Base-by-base conservation (phyloP, 2,113 vertebrate species). In the Euleptes europaea region DNA sequence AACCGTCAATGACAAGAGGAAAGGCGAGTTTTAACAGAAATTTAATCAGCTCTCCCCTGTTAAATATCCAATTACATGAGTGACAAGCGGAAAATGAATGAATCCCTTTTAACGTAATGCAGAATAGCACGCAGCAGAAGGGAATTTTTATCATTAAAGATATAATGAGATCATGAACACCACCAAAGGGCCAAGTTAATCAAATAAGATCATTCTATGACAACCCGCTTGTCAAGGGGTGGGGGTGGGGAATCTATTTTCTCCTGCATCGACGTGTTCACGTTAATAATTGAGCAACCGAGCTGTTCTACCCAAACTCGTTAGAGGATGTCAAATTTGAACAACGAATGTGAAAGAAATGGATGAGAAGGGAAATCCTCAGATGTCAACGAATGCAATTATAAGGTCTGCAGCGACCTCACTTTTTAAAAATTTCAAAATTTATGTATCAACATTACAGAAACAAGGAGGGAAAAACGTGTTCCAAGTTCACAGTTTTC, bases 121-220 rank as follows among this genome's bases (percentile, higher is more conserved):
- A 91, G 89, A 79, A 89, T 83, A 93, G 71, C 92, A 92, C 80
- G 81, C 88, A 92, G 88, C 90, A 93, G 92, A 94, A 92, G 80
- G 78, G 75, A 90, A 92, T 60, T 88, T 90, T 81, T 90, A 88
- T 87, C 76, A 87, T 90, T 91, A 92, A 92, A 91, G 26, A 83
- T 88, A 78, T 85, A 88, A 90, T 87, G 88, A 95, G 82, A 93
- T 89, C 82, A 85, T 81, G 71, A 89, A 84, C 88, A 91, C 85
- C 84, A 83, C 81, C 90, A 88, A 88, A 88, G 81, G 83, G 44
- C 86, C 87, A 54, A 91, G 77, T 90, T 92, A 93, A 94, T 90
- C 83, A 91, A 88, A 93, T 94, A 79, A 89, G 81, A 40, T 69
- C 84, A 80, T 91, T 90, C 86, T 76, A 81, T 81, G 86, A 92